phyloP scores from a whole-genome alignment of 92 coral and sea anemone species.

The Isaurus tuberculatus region DNA sequence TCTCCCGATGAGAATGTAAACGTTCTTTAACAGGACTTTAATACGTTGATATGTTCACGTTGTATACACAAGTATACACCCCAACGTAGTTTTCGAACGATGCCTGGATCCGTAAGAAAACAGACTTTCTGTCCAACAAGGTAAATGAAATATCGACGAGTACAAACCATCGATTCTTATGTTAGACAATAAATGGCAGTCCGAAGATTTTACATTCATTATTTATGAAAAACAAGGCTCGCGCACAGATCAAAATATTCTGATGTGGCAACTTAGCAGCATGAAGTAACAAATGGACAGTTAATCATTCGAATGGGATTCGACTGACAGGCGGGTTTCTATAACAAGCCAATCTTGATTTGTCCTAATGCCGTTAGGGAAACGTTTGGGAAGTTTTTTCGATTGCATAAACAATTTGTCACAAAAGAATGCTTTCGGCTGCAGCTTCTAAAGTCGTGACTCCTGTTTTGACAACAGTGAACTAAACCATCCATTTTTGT shows the following conservation, averaged over 20 bases:
- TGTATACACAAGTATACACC: too few species aligned
- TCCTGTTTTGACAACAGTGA: constrained; percentile 29
- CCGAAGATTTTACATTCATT: not conserved
- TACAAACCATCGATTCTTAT: not conserved
- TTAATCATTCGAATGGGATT: too few species aligned
- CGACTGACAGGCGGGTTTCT: not conserved
- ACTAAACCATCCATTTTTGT: not conserved
- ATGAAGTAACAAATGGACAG: constrained; percentile 20
- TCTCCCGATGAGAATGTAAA: not conserved
- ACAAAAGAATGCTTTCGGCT: not conserved
- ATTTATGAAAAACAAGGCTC: constrained; percentile 30
- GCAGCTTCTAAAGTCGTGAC: not conserved
- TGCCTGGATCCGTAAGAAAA: not conserved
- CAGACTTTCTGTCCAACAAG: not conserved
- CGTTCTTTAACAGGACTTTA: not conserved
- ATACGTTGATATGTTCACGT: not conserved
- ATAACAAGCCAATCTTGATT: not conserved
- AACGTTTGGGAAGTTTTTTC: constrained; percentile 10
- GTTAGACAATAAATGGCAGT: not conserved
- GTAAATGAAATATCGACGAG: not conserved
- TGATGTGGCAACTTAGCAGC: not conserved
- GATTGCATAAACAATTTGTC: not conserved
- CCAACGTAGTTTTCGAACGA: not conserved
- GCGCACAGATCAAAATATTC: not conserved
- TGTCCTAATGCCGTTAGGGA: not conserved